Conservation (phyloP, 2,797 vertebrate genomes). For the Poecilia gillii region DNA sequence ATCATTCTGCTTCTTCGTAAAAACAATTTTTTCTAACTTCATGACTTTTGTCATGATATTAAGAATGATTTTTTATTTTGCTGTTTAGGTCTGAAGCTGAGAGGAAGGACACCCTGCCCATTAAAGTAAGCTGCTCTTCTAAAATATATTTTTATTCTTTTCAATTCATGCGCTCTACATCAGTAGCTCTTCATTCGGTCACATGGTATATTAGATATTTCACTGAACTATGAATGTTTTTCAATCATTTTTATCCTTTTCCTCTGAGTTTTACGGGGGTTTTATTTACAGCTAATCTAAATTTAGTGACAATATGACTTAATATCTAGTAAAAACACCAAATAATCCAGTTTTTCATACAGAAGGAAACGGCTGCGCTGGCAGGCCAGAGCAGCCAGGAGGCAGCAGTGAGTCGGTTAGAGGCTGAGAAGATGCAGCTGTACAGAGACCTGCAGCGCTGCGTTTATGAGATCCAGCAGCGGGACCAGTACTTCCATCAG, state of each 20-base stretch:
- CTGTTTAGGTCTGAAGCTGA: constrained; percentile 74
- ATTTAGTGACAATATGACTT: not conserved
- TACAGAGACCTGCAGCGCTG: constrained; percentile 83
- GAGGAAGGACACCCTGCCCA: constrained; percentile 48
- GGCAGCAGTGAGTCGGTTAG: constrained; percentile 60
- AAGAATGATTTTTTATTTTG: not conserved
- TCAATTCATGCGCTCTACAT: not conserved
- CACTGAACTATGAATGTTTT: not conserved
- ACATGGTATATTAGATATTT: not conserved
- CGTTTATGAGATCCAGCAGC: constrained; percentile 86
- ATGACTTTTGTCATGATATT: not conserved
- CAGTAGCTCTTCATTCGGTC: not conserved
- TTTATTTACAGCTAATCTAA: not conserved
- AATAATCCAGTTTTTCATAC: not conserved
- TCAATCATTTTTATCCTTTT: not conserved
- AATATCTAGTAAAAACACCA: not conserved
- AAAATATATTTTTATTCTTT: not conserved
- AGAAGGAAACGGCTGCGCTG: constrained; percentile 66
- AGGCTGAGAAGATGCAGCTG: constrained; percentile 79
- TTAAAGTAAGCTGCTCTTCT: constrained; percentile 67
- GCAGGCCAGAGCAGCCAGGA: constrained; percentile 55
- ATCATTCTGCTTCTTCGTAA: not conserved
- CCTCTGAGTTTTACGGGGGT: not conserved
- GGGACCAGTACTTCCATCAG: constrained; percentile 85
- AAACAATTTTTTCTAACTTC: not conserved